Evolutionary conservation across 1,140 invertebrate genomes (phyloP), one percentile per base, ranked within the genome.

Genomic region (Penaeus chinensis): DNA sequence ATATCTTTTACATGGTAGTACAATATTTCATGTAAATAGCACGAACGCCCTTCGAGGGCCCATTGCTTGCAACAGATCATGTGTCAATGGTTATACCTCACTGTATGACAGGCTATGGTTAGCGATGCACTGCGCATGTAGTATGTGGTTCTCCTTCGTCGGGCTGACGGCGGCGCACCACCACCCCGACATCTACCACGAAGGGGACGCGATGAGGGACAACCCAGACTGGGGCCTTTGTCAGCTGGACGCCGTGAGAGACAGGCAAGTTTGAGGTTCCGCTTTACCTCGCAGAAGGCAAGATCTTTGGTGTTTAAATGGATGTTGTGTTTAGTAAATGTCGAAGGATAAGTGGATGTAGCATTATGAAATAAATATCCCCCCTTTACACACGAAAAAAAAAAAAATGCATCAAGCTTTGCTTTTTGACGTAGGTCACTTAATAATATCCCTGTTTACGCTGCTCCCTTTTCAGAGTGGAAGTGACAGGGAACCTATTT

Each of bases 111-210:
- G 78, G 22, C 82, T 90, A 42, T 91, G 90, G 90, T 22, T 91
- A n/a, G 82, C 89, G 8, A 89, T 92, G 22, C 89, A 91, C 54
- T 78, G 80, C 0, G 42, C 81, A 0, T 92, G 91, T 0, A 96
- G 96, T 91, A 94, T 95, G 27, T 88, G 94, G 3, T 96, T 97
- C 91, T 92, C 91, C 19, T 89, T 93, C 2, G 94, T 96, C 69
- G 96, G 95, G 7, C 88, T 96, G 0, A 96, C 95, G 91, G 96
- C 95, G 8, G 96, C 95, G 62, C 96, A 97, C 93, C 96, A 97
- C 74, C 91, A 91, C 77, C 96, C 96, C 0, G 94, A 96, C 60
- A 95, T 96, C 82, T 96, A 96, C 91, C 96, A 97, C 90, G 96
- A 97, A 91, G 96, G 96, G 8, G 96, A 97, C 91, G 92, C 76